These are phyloP conservation scores for Gallinago stenura DNA, from an alignment of 2,797 vertebrate species.

Conservation along the genomic window DNA sequence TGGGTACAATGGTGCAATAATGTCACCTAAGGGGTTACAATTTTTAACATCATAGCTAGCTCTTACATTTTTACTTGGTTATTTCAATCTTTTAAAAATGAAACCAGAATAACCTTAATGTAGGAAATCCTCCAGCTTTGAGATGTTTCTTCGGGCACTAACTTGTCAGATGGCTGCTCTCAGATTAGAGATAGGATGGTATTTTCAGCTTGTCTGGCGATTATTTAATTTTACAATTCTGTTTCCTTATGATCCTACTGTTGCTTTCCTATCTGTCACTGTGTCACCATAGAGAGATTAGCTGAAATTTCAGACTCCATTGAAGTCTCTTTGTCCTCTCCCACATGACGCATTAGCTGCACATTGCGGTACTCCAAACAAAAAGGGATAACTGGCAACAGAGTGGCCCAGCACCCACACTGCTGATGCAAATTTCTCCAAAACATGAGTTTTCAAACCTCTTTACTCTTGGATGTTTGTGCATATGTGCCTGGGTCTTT, in stretches of 20 bases:
- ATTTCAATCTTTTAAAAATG: background rate
- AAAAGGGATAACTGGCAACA: background rate
- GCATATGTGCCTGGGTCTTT: background rate
- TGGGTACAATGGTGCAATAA: background rate
- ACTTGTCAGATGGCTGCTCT: background rate
- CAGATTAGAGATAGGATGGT: background rate
- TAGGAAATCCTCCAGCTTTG: background rate
- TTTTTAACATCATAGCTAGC: background rate
- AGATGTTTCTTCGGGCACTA: background rate
- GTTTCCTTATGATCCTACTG: background rate
- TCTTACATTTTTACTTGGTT: background rate
- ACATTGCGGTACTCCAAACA: background rate
- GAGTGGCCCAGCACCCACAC: background rate
- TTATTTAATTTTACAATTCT: background rate
- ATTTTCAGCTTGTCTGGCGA: background rate
- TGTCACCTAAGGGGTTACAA: background rate
- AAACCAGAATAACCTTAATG: background rate
- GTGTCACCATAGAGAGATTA: background rate
- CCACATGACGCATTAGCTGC: background rate
- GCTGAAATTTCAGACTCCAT: background rate
- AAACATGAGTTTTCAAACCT: background rate
- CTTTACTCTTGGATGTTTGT: background rate
- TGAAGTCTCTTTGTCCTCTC: slow-evolving; percentile 22
- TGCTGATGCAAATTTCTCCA: background rate
- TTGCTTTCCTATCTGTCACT: background rate